Evolutionary conservation across 2,888 invertebrate species (phyloP).

Genomic region (Kuschelorhynchus macadamiae): DNA sequence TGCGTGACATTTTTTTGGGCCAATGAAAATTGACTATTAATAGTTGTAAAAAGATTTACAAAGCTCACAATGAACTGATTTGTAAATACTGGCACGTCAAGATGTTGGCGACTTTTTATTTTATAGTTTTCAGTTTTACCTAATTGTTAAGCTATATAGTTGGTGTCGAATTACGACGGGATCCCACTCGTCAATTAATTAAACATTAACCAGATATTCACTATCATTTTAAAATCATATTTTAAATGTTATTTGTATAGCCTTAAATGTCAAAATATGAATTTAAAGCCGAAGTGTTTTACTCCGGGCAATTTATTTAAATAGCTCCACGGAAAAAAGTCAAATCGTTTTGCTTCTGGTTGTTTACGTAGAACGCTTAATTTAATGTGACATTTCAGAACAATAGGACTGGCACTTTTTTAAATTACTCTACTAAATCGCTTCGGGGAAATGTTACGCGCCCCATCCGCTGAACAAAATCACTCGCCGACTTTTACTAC

Average conservation of each 20-base stretch:
- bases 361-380: slow-evolving; percentile 52
- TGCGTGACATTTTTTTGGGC: no score
- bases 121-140: no score
- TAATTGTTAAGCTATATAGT: neutral
- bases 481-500: slow-evolving; percentile 56
- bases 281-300: neutral
- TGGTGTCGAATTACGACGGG: no score
- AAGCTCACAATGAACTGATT: no score
- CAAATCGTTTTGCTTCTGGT: slow-evolving; percentile 37
- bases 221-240: no score
- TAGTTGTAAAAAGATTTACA: no score
- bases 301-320: slow-evolving; percentile 31
- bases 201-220: no score
- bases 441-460: slow-evolving; percentile 50
- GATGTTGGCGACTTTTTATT: no score
- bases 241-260: no score
- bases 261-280: neutral
- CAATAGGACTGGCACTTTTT: slow-evolving; percentile 54
- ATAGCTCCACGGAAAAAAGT: slow-evolving; percentile 37
- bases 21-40: no score
- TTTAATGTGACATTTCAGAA: slow-evolving; percentile 54
- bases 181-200: no score
- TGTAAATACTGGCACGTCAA: no score
- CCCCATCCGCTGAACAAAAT: slow-evolving; percentile 52
- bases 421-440: slow-evolving; percentile 58